Base-by-base conservation (phyloP, 2,797 vertebrate genomes). In the Lacerta viridis region DNA sequence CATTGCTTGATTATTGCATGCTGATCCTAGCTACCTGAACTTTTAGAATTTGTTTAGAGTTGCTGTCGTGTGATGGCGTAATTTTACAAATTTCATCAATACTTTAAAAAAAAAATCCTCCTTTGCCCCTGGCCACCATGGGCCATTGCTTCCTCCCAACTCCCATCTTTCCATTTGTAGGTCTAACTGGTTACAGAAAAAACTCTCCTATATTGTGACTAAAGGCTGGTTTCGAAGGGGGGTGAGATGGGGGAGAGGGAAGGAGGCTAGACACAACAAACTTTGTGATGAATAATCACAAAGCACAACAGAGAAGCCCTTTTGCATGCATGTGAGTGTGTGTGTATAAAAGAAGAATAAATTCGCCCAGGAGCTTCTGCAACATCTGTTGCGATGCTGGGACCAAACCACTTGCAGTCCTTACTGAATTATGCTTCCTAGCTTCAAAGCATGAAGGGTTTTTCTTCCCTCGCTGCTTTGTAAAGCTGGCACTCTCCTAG, bases 401-500 rank as follows among this genome's bases (percentile, higher is more conserved):
- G 55, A 91, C 43, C 1, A 90, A 94, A 91, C 50, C 0, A 91
- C 17, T 69, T 79, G 43, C 43, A 89, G 87, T 41, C 80, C 88
- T 91, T 86, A 43, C 71, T 90, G 84, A 87, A 79, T 78, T 85
- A 92, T 88, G 89, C 88, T 88, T 86, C 85, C 89, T 77, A 83
- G 64, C 83, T 89, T 93, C 80, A 93, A 84, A 93, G 90, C 86
- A 87, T 1, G 15, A 76, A 92, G 87, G 50, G 64, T 76, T 87
- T 75, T 15, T 66, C 8, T 87, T 61, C 68, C 88, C 13, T 87
- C 76, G 41, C 80, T 92, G 75, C 91, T 85, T 76, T 83, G 80
- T 92, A 92, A 94, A 92, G 59, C 92, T 90, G 91, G 84, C 1
- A 46, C 5, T 91, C 88, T 91, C 55, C 79, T 43, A 59, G 59